phyloP scores from a whole-genome alignment of 2,888 invertebrate species.

The Alviniconcha strummeri region DNA sequence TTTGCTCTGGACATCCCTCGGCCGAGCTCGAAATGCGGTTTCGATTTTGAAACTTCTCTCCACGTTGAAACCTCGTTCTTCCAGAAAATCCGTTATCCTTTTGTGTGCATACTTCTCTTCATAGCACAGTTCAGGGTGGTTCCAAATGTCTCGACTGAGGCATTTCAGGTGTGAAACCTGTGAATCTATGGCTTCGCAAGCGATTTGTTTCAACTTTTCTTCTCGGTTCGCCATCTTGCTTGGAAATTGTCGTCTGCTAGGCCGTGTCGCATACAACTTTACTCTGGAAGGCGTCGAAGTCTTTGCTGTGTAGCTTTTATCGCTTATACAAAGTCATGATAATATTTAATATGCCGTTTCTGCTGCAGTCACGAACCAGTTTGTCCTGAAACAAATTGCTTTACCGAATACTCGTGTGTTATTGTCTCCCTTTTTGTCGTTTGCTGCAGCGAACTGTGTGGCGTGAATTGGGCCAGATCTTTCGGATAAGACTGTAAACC shows the following conservation, averaged over 20 bases:
- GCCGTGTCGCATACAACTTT: neutral
- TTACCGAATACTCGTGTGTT: too few relatives aligned
- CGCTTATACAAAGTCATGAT: too few relatives aligned
- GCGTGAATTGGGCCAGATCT: too few relatives aligned
- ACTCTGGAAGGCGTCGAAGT: too few relatives aligned
- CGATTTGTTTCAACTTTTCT: conserved; percentile 36
- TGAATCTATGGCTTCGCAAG: conserved; percentile 46
- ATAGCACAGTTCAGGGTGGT: conserved; percentile 65
- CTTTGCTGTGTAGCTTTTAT: too few relatives aligned
- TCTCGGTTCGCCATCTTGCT: neutral
- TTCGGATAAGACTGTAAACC: too few relatives aligned
- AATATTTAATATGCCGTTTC: too few relatives aligned
- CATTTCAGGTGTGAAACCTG: conserved; percentile 45
- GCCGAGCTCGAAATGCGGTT: conserved; percentile 52
- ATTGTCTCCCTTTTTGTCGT: too few relatives aligned
- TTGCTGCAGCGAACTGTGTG: too few relatives aligned
- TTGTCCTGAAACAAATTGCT: too few relatives aligned
- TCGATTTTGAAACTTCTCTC: conserved; percentile 54
- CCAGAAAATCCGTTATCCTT: conserved; percentile 58
- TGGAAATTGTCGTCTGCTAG: conserved; percentile 8
- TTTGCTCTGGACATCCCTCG: neutral
- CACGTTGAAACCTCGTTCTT: conserved; percentile 55
- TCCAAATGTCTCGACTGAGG: conserved; percentile 67
- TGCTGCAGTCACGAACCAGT: too few relatives aligned
- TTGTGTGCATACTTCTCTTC: conserved; percentile 66